These are phyloP conservation scores for Leptopilina syphax DNA, from an alignment of 2,888 invertebrate genomes.

Conservation along the genomic window DNA sequence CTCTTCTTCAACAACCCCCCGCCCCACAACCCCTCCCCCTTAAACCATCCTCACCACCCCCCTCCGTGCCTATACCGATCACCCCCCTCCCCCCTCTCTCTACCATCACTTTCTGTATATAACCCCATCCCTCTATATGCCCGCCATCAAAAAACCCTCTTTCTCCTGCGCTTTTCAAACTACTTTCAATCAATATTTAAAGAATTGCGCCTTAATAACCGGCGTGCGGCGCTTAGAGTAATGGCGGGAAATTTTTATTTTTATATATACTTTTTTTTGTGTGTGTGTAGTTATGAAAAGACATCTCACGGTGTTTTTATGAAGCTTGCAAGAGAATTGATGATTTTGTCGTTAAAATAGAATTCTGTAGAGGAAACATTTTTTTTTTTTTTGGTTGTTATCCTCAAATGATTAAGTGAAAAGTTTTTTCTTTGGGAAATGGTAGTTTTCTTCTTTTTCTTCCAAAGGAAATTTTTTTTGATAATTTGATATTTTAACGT, in stretches of 20 bases:
- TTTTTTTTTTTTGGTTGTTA: too few relatives aligned
- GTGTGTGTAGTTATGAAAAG: not conserved
- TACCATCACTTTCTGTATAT: too few relatives aligned
- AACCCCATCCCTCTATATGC: not conserved
- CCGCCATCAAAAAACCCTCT: conserved; percentile 55
- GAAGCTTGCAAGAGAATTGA: not conserved
- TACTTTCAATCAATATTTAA: conserved; percentile 75
- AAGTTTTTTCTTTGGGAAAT: too few relatives aligned
- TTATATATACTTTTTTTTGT: not conserved
- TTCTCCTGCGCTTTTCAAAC: conserved; percentile 56
- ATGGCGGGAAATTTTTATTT: conserved; percentile 56
- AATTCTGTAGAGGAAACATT: not conserved
- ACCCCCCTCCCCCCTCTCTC: too few relatives aligned
- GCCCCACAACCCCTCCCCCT: too few relatives aligned
- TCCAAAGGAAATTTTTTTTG: too few relatives aligned
- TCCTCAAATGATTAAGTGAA: too few relatives aligned
- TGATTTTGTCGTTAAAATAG: not conserved
- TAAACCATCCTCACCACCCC: too few relatives aligned
- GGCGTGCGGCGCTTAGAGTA: conserved; percentile 61
- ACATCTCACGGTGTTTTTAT: not conserved
- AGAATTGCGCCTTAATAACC: conserved; percentile 76
- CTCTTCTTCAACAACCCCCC: conserved; percentile 47
- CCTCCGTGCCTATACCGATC: too few relatives aligned
- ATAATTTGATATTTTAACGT: too few relatives aligned
- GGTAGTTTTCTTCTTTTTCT: too few relatives aligned